Conservation (phyloP, 1,140 invertebrate genomes). For the Doryteuthis pealeii region DNA sequence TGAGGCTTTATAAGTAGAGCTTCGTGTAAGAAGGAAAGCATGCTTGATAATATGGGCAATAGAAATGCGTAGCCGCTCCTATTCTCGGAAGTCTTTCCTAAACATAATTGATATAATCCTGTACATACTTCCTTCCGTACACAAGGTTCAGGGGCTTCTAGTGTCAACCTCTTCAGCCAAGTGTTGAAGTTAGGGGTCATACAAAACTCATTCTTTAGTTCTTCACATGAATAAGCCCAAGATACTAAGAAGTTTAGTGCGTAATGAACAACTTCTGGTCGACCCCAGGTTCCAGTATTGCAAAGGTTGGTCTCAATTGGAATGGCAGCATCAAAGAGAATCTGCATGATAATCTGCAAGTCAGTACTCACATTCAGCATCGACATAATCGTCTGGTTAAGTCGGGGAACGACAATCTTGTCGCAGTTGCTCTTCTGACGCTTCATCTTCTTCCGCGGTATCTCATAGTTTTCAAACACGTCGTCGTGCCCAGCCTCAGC, state of each 20-base stretch:
- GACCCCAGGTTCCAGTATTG: constrained; percentile 51
- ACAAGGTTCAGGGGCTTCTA: constrained; percentile 82
- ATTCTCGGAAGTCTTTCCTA: constrained; percentile 69
- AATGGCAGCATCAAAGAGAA: constrained; percentile 76
- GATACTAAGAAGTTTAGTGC: constrained; percentile 80
- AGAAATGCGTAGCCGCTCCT: constrained; percentile 66
- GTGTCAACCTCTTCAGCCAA: constrained; percentile 75
- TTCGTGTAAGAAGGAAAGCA: constrained; percentile 77
- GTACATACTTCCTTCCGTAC: constrained; percentile 86
- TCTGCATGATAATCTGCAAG: constrained; percentile 79
- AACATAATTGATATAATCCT: constrained; percentile 81
- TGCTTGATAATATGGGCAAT: constrained; percentile 76
- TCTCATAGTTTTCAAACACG: constrained; percentile 49
- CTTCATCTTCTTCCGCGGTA: constrained; percentile 57
- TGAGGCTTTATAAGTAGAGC: constrained; percentile 82
- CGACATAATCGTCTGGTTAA: constrained; percentile 74
- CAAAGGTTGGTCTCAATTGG: constrained; percentile 50
- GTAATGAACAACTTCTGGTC: constrained; percentile 71
- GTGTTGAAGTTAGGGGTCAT: constrained; percentile 68
- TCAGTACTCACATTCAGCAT: constrained; percentile 83
- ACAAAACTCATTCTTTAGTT: constrained; percentile 70
- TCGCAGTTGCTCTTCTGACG: constrained; percentile 60
- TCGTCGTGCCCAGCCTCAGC: constrained; percentile 46
- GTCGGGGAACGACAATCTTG: constrained; percentile 68
- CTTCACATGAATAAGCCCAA: constrained; percentile 76